Percentiles rank a stretch among this genome's conserved stretches.
These are phyloP conservation scores for Astyanax mexicanus DNA, from an alignment of 2,797 vertebrate genomes.

Conservation along the genomic window DNA sequence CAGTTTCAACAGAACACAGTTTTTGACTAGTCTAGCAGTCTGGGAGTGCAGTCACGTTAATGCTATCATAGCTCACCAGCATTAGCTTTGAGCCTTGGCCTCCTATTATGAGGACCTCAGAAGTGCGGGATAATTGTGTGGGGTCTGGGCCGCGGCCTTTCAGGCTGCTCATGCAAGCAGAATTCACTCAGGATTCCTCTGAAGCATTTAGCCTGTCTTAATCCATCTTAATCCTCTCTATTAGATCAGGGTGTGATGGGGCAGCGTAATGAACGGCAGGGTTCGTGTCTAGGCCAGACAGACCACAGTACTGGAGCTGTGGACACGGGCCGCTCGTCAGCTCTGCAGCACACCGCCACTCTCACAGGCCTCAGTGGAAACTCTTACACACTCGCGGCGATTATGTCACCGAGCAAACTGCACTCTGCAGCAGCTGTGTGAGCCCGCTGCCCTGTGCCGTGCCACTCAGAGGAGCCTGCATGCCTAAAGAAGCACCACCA, in stretches of 20 bases:
- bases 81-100: conserved; percentile 1
- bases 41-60: background rate
- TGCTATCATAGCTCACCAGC: background rate
- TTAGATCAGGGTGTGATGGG: conserved; percentile 18
- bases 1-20: background rate
- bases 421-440: conserved; percentile 38
- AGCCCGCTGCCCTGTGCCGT: conserved; percentile 10
- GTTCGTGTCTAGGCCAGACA: conserved; percentile 22
- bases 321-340: conserved; percentile 27
- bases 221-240: conserved; percentile 14
- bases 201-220: background rate
- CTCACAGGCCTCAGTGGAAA: conserved; percentile 54
- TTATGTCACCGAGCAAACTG: conserved; percentile 48
- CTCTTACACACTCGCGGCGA: conserved; percentile 42
- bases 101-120: background rate
- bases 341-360: conserved; percentile 15
- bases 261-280: background rate
- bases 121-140: background rate
- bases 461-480: conserved; percentile 19
- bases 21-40: background rate
- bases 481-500: conserved; percentile 20
- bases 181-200: conserved; percentile 4
- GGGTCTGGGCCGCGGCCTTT: background rate
- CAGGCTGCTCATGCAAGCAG: background rate
- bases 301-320: conserved; percentile 43